These are phyloP conservation scores for Sardina pilchardus DNA, from an alignment of 2,113 vertebrate genomes.

Conservation along the genomic window DNA sequence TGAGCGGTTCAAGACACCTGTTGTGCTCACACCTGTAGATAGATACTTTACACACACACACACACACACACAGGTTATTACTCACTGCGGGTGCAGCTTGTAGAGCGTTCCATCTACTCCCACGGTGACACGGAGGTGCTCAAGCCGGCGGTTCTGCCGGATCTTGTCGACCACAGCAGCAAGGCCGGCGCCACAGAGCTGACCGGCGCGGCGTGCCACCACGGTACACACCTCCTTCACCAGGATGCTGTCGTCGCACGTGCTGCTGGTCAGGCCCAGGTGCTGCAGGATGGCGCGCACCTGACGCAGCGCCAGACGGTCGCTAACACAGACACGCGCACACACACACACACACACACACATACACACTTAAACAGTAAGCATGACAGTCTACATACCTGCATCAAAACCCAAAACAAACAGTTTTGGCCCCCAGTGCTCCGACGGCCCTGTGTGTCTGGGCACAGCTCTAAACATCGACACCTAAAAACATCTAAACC, in stretches of 20 bases:
- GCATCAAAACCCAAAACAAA: not conserved
- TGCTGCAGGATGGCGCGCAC: conserved; percentile 92
- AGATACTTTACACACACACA: not conserved
- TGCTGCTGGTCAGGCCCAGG: conserved; percentile 86
- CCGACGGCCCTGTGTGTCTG: no score
- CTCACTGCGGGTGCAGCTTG: conserved; percentile 96
- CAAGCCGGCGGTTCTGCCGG: conserved; percentile 84
- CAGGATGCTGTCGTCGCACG: conserved; percentile 92
- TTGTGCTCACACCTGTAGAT: not conserved
- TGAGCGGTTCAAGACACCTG: not conserved
- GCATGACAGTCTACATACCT: not conserved
- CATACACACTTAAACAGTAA: no score
- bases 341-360: not conserved
- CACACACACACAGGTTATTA: conserved; percentile 28
- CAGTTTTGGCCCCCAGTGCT: not conserved
- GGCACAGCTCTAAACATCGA: no score
- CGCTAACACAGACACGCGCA: conserved; percentile 66
- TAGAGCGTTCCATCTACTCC: conserved; percentile 96
- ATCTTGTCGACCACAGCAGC: conserved; percentile 94
- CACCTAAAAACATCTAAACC: no score
- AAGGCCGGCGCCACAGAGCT: conserved; percentile 90
- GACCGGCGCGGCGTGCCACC: conserved; percentile 83
- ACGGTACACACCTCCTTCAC: conserved; percentile 94
- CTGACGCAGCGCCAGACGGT: conserved; percentile 91
- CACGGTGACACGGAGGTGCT: conserved; percentile 83